Percentiles rank a stretch among this genome's conserved stretches.
Conservation (phyloP, 2,113 vertebrate species). For the Eupsittula cactorum region DNA sequence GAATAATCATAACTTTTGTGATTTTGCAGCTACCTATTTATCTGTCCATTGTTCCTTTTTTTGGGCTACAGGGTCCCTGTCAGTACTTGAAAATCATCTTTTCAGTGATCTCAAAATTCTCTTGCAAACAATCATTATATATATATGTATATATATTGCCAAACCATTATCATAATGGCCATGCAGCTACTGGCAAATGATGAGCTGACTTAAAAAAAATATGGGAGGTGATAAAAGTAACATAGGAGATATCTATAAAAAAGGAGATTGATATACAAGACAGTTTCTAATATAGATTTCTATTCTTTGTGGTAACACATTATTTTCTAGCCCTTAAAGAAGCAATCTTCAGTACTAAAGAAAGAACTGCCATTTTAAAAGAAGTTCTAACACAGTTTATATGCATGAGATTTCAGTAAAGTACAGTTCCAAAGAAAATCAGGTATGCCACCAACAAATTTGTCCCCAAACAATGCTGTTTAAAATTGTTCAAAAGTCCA, state of each 20-base stretch:
- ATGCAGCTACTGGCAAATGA: not conserved
- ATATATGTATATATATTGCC: not conserved
- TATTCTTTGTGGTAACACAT: not conserved
- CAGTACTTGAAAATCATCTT: not conserved
- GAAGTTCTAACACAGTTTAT: not conserved
- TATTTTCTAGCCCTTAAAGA: not conserved
- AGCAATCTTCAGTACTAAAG: not conserved
- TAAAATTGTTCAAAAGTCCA: not conserved
- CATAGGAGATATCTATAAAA: not conserved
- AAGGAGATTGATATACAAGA: not conserved
- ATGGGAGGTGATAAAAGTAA: not conserved
- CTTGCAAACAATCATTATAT: not conserved
- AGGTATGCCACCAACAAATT: not conserved
- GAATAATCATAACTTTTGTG: slow-evolving; percentile 27
- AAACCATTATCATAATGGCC: not conserved
- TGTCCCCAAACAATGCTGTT: not conserved
- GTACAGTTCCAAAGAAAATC: not conserved
- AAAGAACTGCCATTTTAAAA: not conserved
- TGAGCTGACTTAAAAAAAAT: not conserved
- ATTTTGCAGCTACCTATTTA: not conserved
- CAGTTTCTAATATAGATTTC: slow-evolving; percentile 32
- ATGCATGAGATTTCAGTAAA: not conserved
- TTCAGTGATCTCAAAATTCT: not conserved
- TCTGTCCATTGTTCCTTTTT: not conserved
- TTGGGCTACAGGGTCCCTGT: not conserved